phyloP scores from a whole-genome alignment of 2,888 invertebrate species.

The Oxyteleia sp. region DNA sequence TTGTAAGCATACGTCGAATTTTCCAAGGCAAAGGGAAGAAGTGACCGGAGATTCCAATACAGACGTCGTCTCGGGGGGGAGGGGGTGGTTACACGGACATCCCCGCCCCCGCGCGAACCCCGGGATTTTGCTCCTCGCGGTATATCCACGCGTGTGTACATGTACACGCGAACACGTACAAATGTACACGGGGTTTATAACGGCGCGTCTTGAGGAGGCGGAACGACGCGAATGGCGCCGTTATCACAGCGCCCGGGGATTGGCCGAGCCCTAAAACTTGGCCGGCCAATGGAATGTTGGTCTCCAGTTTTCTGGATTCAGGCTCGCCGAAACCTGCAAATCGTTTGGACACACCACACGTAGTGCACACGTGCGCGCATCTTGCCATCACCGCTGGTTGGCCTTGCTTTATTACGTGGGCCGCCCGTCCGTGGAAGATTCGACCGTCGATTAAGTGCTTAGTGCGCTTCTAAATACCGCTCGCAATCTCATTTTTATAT shows the following conservation, averaged over 20 bases:
- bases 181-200: conserved; percentile 58
- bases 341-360: conserved; percentile 65
- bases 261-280: conserved; percentile 82
- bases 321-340: conserved; percentile 70
- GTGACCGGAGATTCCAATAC: conserved; percentile 70
- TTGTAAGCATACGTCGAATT: too few species aligned
- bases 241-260: conserved; percentile 85
- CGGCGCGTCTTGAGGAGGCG: conserved; percentile 86
- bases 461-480: conserved; percentile 31
- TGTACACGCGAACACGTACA: conserved; percentile 39
- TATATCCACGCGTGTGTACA: conserved; percentile 55
- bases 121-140: conserved; percentile 50
- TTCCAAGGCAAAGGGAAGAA: conserved; percentile 46
- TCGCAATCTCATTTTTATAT: conserved; percentile 46
- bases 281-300: conserved; percentile 85
- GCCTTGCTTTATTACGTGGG: conserved; percentile 38
- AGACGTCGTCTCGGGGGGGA: conserved; percentile 68
- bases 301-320: conserved; percentile 86
- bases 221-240: conserved; percentile 84
- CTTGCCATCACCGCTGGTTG: conserved; percentile 44
- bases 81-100: conserved; percentile 75
- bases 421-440: conserved; percentile 20
- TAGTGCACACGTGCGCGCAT: conserved; percentile 59
- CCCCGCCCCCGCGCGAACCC: conserved; percentile 67
- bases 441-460: conserved; percentile 48